These are phyloP conservation scores for Semaprochilodus insignis DNA, from an alignment of 2,797 vertebrate species.

Conservation along the genomic window DNA sequence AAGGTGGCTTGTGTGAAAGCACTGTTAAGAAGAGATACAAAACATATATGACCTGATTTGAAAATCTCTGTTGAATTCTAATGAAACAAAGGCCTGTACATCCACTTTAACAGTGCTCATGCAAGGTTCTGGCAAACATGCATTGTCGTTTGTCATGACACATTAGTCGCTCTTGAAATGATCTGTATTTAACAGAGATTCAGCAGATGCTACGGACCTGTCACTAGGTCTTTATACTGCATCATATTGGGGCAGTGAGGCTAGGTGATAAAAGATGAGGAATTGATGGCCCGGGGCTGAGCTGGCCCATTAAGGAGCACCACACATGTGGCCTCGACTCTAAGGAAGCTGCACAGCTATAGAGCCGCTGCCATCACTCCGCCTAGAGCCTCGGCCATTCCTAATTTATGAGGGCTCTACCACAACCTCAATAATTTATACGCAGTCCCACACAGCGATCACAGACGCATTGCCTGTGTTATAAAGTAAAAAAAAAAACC, in stretches of 20 bases:
- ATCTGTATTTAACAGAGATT: slow-evolving; percentile 34
- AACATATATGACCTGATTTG: slow-evolving; percentile 7
- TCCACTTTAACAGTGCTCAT: not conserved
- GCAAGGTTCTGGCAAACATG: not conserved
- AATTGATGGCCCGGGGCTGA: slow-evolving; percentile 44
- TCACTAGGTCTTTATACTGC: slow-evolving; percentile 5
- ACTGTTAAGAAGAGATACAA: not conserved
- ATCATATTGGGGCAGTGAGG: slow-evolving; percentile 8
- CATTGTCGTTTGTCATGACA: not conserved
- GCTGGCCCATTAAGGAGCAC: slow-evolving; percentile 61
- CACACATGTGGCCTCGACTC: slow-evolving; percentile 57
- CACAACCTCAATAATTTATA: slow-evolving; percentile 85
- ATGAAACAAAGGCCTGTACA: not conserved
- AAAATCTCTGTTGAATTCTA: not conserved
- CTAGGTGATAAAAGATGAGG: slow-evolving; percentile 41
- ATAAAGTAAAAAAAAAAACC: slow-evolving; percentile 33
- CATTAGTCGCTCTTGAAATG: not conserved
- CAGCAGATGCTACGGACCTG: slow-evolving; percentile 3
- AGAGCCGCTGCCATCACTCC: slow-evolving; percentile 56
- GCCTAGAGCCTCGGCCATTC: slow-evolving; percentile 69
- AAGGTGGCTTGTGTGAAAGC: slow-evolving; percentile 6
- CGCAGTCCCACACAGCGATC: slow-evolving; percentile 52
- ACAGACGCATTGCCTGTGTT: slow-evolving; percentile 69
- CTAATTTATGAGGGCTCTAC: slow-evolving; percentile 86
- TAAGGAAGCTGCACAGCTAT: slow-evolving; percentile 57